A percentile compares a stretch with the other conserved stretches of the same genome.
Conservation (phyloP, 1,140 invertebrate genomes). For the Drosophila lini region DNA sequence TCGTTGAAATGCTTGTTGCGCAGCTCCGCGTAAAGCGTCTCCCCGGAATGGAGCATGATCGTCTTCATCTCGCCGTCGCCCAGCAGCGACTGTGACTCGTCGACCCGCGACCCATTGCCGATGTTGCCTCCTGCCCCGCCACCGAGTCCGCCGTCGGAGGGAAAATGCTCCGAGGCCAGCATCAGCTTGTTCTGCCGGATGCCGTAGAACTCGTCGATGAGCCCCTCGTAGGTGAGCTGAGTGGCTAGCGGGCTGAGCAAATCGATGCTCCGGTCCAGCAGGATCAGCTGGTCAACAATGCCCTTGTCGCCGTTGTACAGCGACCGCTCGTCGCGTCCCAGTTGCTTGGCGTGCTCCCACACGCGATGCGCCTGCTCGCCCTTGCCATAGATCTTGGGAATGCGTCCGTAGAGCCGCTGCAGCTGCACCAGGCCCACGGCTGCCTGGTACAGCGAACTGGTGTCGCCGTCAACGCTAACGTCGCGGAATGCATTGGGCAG, state of each 20-base stretch:
- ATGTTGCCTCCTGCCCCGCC: slow-evolving; percentile 59
- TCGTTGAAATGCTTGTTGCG: slow-evolving; percentile 97
- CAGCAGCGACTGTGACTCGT: slow-evolving; percentile 22
- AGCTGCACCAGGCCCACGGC: slow-evolving; percentile 94
- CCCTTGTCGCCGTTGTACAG: slow-evolving; percentile 85
- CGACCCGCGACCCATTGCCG: slow-evolving; percentile 4
- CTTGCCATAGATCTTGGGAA: slow-evolving; percentile 95
- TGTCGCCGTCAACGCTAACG: slow-evolving; percentile 94
- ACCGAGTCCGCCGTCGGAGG: slow-evolving; percentile 86
- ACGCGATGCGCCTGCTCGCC: slow-evolving; percentile 94
- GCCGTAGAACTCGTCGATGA: slow-evolving; percentile 90
- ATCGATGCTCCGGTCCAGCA: slow-evolving; percentile 96
- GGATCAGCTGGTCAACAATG: slow-evolving; percentile 93
- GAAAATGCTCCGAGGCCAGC: slow-evolving; percentile 93
- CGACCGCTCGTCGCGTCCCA: slow-evolving; percentile 90
- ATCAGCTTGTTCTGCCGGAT: slow-evolving; percentile 89
- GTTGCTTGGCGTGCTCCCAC: slow-evolving; percentile 92
- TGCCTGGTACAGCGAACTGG: slow-evolving; percentile 93
- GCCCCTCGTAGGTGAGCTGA: slow-evolving; percentile 98
- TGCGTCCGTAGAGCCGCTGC: slow-evolving; percentile 95
- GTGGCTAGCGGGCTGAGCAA: slow-evolving; percentile 96
- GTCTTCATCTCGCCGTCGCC: slow-evolving; percentile 88
- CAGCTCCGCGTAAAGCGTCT: slow-evolving; percentile 95
- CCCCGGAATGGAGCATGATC: slow-evolving; percentile 94
- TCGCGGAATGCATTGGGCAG: slow-evolving; percentile 92